A percentile compares a stretch with the other conserved stretches of the same genome.
phyloP scores from a whole-genome alignment of 2,113 vertebrate species.

The Nymphicus hollandicus region DNA sequence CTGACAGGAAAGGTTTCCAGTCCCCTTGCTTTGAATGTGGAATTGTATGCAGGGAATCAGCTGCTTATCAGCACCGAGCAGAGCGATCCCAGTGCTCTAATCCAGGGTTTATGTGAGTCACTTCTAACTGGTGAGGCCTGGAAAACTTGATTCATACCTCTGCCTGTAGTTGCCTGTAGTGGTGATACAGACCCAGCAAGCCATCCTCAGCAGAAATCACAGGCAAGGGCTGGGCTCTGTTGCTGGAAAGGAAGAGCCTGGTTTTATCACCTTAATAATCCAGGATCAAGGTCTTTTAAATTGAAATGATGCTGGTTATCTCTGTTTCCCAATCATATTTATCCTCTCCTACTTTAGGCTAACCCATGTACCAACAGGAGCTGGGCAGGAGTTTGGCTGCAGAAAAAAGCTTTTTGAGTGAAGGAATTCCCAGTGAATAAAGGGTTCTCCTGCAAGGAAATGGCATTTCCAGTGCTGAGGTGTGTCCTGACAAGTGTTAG shows the following conservation, averaged over 20 bases:
- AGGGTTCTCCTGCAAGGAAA: not conserved
- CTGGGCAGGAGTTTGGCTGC: not conserved
- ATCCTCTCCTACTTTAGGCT: not conserved
- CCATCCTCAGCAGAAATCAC: conserved; percentile 10
- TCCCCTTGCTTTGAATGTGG: conserved; percentile 49
- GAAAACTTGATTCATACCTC: conserved; percentile 55
- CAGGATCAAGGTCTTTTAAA: not conserved
- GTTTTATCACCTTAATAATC: not conserved
- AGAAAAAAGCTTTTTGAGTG: not conserved
- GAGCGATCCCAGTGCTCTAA: conserved; percentile 47
- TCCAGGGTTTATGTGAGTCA: conserved; percentile 54
- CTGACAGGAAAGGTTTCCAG: conserved; percentile 55
- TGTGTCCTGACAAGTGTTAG: not conserved
- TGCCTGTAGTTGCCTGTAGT: conserved; percentile 36
- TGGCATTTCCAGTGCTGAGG: not conserved
- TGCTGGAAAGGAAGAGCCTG: not conserved
- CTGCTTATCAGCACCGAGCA: conserved; percentile 53
- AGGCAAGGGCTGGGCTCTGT: not conserved
- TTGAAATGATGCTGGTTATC: not conserved
- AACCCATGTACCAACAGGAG: not conserved
- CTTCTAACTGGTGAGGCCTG: conserved; percentile 48
- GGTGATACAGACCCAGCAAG: not conserved
- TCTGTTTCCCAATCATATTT: not conserved
- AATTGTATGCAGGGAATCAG: conserved; percentile 55
- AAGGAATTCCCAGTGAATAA: not conserved